Conservation (phyloP, 2,888 invertebrate species). For the Monoplex corrugatus region DNA sequence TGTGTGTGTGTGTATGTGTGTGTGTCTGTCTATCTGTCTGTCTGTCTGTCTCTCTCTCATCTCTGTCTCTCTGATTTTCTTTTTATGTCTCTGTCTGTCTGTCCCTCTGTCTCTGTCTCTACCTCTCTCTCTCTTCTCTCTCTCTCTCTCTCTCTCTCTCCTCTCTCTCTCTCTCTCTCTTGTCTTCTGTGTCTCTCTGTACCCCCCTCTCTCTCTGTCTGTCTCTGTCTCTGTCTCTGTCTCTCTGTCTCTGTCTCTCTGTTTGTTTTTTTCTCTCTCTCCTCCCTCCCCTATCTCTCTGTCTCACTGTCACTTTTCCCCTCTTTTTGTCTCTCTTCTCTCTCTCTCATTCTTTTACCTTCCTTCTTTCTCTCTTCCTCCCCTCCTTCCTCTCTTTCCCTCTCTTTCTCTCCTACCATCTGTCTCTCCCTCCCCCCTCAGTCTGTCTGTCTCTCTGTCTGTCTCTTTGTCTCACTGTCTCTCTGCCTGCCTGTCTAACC, state of each 20-base stretch:
- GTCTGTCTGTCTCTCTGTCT: background rate
- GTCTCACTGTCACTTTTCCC: no score
- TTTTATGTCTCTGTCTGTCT: background rate
- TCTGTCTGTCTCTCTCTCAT: background rate
- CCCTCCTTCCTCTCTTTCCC: background rate
- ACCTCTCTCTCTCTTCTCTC: no score
- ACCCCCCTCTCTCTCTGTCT: background rate
- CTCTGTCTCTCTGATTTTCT: background rate
- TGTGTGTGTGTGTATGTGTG: background rate
- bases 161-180: conserved; percentile 7
- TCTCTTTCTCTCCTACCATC: background rate
- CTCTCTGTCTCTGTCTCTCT: no score
- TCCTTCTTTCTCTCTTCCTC: background rate
- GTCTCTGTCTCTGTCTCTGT: background rate
- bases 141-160: background rate
- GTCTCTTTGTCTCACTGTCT: background rate
- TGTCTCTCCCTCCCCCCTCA: background rate
- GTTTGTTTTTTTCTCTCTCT: no score
- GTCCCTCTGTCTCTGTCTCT: background rate
- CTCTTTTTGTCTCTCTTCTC: background rate
- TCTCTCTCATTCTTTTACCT: background rate
- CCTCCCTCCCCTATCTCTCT: no score
- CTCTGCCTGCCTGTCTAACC: background rate
- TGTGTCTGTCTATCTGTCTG: background rate
- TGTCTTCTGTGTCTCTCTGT: background rate